Conservation (phyloP, 35 echinoderm and acorn worm species). For the Hemicentrotus pulcherrimus region DNA sequence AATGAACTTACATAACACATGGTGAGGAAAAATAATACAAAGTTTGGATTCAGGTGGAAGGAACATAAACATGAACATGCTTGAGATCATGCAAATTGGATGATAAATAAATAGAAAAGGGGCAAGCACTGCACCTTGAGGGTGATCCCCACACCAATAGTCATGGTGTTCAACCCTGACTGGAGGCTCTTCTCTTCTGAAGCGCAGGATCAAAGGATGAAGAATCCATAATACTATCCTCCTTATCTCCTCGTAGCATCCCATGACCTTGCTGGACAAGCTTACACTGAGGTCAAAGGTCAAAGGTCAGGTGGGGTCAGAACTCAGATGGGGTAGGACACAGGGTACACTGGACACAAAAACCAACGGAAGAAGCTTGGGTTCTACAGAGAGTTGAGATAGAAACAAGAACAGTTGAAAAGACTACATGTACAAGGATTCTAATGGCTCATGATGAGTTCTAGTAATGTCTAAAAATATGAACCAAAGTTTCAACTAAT, state of each 20-base stretch:
- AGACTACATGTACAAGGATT: not conserved
- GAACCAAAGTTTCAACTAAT: too few species aligned
- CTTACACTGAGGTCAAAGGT: not conserved
- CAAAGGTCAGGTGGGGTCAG: not conserved
- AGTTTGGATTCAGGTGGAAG: not conserved
- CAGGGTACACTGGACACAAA: not conserved
- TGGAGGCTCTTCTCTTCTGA: not conserved
- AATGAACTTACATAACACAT: too few species aligned
- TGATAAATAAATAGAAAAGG: not conserved
- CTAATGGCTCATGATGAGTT: not conserved
- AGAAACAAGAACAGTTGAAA: not conserved
- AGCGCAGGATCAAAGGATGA: not conserved
- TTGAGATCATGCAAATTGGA: not conserved
- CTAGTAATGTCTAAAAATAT: too few species aligned
- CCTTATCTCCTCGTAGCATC: not conserved
- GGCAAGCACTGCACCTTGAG: not conserved
- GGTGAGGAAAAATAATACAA: too few species aligned
- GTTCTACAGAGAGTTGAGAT: not conserved
- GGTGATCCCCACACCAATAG: conserved; percentile 4
- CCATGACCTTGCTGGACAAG: not conserved
- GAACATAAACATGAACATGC: not conserved
- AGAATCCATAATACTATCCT: not conserved
- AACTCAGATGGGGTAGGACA: not conserved
- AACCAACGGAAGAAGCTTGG: not conserved
- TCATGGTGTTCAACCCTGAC: not conserved